A percentile compares a stretch with the other conserved stretches of the same genome.
Conservation (phyloP, 2,888 invertebrate genomes). For the Trissonchulus sp. region DNA sequence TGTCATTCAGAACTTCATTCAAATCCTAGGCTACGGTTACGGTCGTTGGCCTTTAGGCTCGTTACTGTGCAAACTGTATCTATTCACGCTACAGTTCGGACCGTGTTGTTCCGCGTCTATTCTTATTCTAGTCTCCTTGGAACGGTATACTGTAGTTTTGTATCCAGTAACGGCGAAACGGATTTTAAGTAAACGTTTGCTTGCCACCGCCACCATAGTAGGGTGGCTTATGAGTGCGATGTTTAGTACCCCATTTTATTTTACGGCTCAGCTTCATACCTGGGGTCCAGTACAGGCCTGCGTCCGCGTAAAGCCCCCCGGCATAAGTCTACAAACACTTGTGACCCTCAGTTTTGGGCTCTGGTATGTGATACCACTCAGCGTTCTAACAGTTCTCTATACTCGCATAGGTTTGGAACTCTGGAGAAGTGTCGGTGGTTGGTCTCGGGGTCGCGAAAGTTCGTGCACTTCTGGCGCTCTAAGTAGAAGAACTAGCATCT, state of each 20-base stretch:
- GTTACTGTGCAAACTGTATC: constrained; percentile 81
- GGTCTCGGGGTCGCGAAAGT: neutral
- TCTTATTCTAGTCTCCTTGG: constrained; percentile 74
- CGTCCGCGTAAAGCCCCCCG: neutral
- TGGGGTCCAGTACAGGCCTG: neutral
- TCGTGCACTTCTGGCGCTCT: neutral
- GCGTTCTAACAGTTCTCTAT: constrained; percentile 52
- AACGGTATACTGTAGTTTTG: constrained; percentile 70
- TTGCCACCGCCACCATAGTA: neutral
- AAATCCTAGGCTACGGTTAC: constrained; percentile 61
- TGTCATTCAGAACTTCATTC: constrained; percentile 77
- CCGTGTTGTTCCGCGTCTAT: constrained; percentile 80
- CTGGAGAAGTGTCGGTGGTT: constrained; percentile 45
- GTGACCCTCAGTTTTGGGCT: constrained; percentile 45
- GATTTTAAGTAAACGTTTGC: constrained; percentile 39
- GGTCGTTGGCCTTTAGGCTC: constrained; percentile 55
- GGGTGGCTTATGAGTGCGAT: neutral
- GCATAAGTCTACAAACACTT: neutral
- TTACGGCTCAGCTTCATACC: neutral
- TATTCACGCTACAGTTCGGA: constrained; percentile 77
- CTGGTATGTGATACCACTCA: constrained; percentile 52
- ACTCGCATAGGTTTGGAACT: constrained; percentile 52
- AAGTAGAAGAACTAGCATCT: constrained; percentile 35
- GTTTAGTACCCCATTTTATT: constrained; percentile 18
- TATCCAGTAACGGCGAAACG: constrained; percentile 45